Evolutionary conservation across 2,113 vertebrate species (phyloP).

Genomic region (Actenoides lindsayi): DNA sequence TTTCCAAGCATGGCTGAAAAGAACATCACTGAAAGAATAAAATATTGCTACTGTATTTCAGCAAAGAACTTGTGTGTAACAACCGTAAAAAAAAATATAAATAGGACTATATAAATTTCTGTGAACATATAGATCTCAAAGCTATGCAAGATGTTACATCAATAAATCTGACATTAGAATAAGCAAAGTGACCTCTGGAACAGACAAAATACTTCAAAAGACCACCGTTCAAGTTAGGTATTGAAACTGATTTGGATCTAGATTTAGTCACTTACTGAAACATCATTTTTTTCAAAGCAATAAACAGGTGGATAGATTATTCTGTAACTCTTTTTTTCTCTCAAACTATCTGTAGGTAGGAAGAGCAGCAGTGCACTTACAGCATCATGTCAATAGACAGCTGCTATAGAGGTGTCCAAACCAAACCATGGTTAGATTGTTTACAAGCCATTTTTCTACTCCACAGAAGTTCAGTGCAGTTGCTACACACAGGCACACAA

Average conservation of each 20-base stretch:
- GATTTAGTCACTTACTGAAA: not conserved
- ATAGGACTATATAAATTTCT: not conserved
- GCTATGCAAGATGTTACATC: not conserved
- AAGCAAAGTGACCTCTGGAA: not conserved
- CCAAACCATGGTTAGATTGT: not conserved
- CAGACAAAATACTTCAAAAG: not conserved
- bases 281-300: constrained; percentile 6
- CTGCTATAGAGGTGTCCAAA: not conserved
- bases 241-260: not conserved
- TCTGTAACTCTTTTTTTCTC: not conserved
- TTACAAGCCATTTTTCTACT: not conserved
- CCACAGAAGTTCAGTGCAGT: not conserved
- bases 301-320: not conserved
- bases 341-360: not conserved
- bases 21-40: not conserved
- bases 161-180: not conserved
- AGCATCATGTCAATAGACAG: not conserved
- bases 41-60: not conserved
- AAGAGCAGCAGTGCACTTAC: not conserved
- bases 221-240: not conserved
- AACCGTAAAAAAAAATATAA: not conserved
- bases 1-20: not conserved
- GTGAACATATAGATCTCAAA: not conserved
- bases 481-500: not conserved
- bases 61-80: not conserved